Evolutionary conservation across 2,888 invertebrate genomes (phyloP), one percentile per base, ranked within the genome.

Genomic region (Lithophane ornitopus): DNA sequence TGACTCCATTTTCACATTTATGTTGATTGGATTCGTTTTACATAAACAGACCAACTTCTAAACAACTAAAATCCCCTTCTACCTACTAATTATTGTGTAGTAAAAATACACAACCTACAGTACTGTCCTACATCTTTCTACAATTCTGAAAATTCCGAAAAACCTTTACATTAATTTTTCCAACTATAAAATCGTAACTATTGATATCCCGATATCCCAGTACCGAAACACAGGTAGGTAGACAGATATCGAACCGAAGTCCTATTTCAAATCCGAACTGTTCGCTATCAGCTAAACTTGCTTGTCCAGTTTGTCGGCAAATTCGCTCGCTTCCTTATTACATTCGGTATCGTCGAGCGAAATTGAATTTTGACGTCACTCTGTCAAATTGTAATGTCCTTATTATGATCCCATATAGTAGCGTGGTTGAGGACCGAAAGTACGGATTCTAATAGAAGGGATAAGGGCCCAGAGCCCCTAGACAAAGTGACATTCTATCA

Each of bases 321-420:
- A 61, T 71, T 61, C 49, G 44, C 52, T 85, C 65, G 70, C 63
- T 74, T 71, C 49, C 83, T 82, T 77, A 83, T 85, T 74, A 85
- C 44, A 71, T 85, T 77, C 68, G 39, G 59, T 76, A 73, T 73
- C 72, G 63, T 63, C 52, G 26, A 44, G 19, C 26, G 34, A 63
- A 82, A 85, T 71, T 71, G 54, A 74, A 77, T 34, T 34, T 6
- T 34, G 6, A 34, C 34, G 34, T 34, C 6, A 34, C 34, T 34
- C 2, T 34, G 34, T 34, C 6, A 4, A 34, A 34, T 34, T 34
- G 34, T 34, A 6, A 34, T 34, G 34, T 34, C 34, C 34, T 34
- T 34, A 34, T 34, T 85, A 41, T 65, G 65, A 68, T 58, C 59
- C 52, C 22, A n/a, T 67, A 44, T 67, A 58, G 19, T 16, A 8